Evolutionary conservation across 2,113 vertebrate genomes (phyloP), one percentile per base, ranked within the genome.

Genomic region (Poicephalus meyeri): DNA sequence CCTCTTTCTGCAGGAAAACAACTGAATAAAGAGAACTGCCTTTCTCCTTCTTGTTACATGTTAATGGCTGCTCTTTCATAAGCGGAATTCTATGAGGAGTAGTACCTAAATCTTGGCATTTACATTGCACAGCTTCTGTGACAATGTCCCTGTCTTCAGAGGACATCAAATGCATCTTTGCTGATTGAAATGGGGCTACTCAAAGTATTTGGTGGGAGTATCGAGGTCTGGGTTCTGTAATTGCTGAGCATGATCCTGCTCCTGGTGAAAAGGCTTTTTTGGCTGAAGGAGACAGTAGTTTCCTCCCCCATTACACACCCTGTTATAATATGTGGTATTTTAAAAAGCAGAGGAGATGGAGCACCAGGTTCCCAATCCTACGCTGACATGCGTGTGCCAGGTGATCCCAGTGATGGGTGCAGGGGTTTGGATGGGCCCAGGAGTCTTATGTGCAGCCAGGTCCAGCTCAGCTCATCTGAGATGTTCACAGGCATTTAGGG

Each of bases 101-200:
- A 29, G 50, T 13, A 6, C 50, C 17, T 58, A 41, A 44, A 53
- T 33, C 44, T 39, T 58, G 68, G 53, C 29, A 24, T 82, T 88
- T 65, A 46, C 33, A 5, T 13, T 26, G 37, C 4, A 28, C 20
- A 6, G 56, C 37, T 71, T 58, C 56, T n/a, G 42, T 50, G 35
- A 13, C 33, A 37, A 39, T 7, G 23, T 20, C 31, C 41, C n/a
- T 0, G 0, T 58, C 50, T 58, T 39, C 50, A 2, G 3, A 46
- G 52, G 39, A 3, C 52, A 2, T 2, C 6, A 29, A 52, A 5
- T 29, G 66, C 7, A 3, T 26, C 52, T 41, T 47, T 60, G 28
- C 24, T 31, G 68, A 5, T 80, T 68, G 41, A 41, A 31, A 31
- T 13, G 16, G 39, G n/a, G 69, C 61, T 39, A 5, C 46, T 68